These are phyloP conservation scores for Torymus aiolomorphi DNA, from an alignment of 2,888 invertebrate genomes.

Conservation along the genomic window DNA sequence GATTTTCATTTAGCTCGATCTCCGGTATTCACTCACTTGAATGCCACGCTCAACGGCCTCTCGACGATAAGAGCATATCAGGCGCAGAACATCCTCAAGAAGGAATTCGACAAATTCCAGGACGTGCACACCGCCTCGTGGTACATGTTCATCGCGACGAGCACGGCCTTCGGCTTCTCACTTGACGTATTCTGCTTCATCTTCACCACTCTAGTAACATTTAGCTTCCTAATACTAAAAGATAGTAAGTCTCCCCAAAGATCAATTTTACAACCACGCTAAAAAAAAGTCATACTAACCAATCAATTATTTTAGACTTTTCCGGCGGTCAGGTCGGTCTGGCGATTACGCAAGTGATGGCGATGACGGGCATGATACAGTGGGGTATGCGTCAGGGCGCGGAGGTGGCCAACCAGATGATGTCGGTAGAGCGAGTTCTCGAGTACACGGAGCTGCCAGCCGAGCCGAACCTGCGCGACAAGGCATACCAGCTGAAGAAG, in stretches of 20 bases:
- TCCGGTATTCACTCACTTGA: conserved; percentile 87
- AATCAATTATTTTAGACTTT: conserved; percentile 34
- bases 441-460: conserved; percentile 85
- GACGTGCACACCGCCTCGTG: conserved; percentile 75
- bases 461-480: conserved; percentile 74
- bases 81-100: conserved; percentile 80
- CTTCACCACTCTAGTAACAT: conserved; percentile 82
- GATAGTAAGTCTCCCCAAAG: conserved; percentile 60
- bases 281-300: not conserved
- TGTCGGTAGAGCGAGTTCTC: conserved; percentile 88
- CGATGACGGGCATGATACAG: conserved; percentile 78
- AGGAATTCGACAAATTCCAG: conserved; percentile 80
- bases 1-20: conserved; percentile 80
- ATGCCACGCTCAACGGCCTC: conserved; percentile 85
- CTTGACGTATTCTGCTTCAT: conserved; percentile 82
- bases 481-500: conserved; percentile 55
- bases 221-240: conserved; percentile 78
- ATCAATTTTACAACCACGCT: not conserved
- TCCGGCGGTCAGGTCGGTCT: conserved; percentile 73
- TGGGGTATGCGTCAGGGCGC: conserved; percentile 92
- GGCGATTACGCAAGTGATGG: conserved; percentile 76
- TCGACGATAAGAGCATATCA: conserved; percentile 85
- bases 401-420: conserved; percentile 86
- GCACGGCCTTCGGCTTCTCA: conserved; percentile 76
- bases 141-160: conserved; percentile 77